A percentile compares a stretch with the other conserved stretches of the same genome.
Evolutionary conservation across 1,140 invertebrate genomes (phyloP).

Genomic region (Lethrus apterus): DNA sequence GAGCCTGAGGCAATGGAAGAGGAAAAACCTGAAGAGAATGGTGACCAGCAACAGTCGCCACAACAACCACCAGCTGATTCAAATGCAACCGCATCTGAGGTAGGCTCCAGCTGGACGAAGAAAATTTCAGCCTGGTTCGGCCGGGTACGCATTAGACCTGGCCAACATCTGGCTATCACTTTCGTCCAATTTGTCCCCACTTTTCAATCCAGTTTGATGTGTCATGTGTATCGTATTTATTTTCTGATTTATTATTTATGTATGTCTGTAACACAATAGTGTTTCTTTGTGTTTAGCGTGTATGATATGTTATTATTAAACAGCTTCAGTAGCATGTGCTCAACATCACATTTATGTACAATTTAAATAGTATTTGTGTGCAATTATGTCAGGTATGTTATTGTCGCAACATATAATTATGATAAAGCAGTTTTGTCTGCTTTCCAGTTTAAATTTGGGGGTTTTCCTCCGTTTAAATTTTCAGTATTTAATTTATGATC

Average conservation of each 20-base stretch:
- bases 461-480: too few species aligned
- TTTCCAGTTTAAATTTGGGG: too few species aligned
- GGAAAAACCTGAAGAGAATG: conserved; percentile 43
- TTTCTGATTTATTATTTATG: neutral
- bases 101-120: conserved; percentile 42
- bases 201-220: neutral
- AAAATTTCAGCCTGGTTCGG: conserved; percentile 41
- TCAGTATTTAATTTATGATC: too few species aligned
- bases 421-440: too few species aligned
- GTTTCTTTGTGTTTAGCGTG: too few species aligned
- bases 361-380: too few species aligned
- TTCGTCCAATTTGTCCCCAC: neutral
- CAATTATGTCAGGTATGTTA: too few species aligned
- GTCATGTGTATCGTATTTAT: neutral
- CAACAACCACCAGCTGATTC: conserved; percentile 34
- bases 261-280: neutral
- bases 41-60: conserved; percentile 39
- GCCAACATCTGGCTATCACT: conserved; percentile 32
- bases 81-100: conserved; percentile 31
- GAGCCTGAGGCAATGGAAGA: conserved; percentile 49
- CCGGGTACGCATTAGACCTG: conserved; percentile 38
- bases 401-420: too few species aligned
- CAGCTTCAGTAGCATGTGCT: too few species aligned
- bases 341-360: too few species aligned
- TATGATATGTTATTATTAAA: too few species aligned